phyloP scores from a whole-genome alignment of 2,113 vertebrate species.

The Otis tarda region DNA sequence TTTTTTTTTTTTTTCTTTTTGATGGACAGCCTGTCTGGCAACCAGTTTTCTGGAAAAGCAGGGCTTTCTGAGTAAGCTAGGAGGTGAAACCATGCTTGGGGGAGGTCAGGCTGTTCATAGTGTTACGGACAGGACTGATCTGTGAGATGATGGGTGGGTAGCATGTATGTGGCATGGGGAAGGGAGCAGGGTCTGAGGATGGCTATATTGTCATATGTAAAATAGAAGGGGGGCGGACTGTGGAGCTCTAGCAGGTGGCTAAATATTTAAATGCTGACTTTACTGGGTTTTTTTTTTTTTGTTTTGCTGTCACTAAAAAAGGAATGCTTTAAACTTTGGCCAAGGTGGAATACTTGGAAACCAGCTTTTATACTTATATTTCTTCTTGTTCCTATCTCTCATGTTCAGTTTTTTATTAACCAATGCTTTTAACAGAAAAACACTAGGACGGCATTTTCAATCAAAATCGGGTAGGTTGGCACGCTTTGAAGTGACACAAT shows the following conservation, averaged over 20 bases:
- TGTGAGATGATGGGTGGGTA: background rate
- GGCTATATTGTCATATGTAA: background rate
- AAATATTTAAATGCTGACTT: background rate
- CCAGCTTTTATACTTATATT: background rate
- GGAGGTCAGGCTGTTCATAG: background rate
- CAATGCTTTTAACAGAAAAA: background rate
- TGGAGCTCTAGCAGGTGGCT: background rate
- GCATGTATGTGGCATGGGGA: background rate
- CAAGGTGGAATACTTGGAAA: background rate
- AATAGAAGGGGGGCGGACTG: background rate
- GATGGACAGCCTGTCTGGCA: background rate
- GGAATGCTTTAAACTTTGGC: constrained; percentile 36
- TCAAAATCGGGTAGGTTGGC: background rate
- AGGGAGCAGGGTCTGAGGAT: background rate
- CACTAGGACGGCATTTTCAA: background rate
- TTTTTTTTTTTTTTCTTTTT: background rate
- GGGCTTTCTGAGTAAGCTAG: background rate
- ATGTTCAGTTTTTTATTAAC: background rate
- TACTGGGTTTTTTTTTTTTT: background rate
- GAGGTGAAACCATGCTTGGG: background rate
- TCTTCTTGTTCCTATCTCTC: background rate
- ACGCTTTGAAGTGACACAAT: background rate
- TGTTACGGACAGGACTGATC: background rate
- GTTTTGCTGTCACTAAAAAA: background rate
- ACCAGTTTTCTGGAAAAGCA: background rate